Percentiles rank a stretch among this genome's conserved stretches.
These are phyloP conservation scores for Autographa pulchrina DNA, from an alignment of 2,888 invertebrate genomes.

Conservation along the genomic window DNA sequence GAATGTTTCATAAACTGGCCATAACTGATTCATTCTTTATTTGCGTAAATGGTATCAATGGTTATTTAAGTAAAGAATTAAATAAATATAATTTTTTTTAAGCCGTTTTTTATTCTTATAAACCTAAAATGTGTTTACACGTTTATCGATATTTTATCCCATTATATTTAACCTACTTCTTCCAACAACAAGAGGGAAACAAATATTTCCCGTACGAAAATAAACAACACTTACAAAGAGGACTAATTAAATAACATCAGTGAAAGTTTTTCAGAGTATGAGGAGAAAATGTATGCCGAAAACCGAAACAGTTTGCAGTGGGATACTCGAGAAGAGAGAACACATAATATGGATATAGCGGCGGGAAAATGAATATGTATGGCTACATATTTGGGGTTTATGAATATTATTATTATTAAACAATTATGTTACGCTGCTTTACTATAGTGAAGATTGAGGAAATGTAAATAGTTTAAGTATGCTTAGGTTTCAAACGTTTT, in stretches of 20 bases:
- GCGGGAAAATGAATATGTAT: background rate
- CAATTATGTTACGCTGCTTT: background rate
- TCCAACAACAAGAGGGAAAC: background rate
- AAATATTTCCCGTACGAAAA: slow-evolving; percentile 1
- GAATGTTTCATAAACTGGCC: background rate
- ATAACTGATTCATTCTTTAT: too few relatives aligned
- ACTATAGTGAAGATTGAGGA: too few relatives aligned
- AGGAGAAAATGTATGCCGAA: slow-evolving; percentile 2
- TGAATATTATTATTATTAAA: background rate
- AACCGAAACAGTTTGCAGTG: slow-evolving; percentile 1
- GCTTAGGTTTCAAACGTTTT: too few relatives aligned
- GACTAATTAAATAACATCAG: slow-evolving; percentile 4
- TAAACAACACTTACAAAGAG: slow-evolving; percentile 4
- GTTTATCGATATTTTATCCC: too few relatives aligned
- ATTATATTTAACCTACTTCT: background rate
- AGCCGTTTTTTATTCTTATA: too few relatives aligned
- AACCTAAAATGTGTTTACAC: too few relatives aligned
- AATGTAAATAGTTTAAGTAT: too few relatives aligned
- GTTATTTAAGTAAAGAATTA: too few relatives aligned
- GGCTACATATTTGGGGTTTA: background rate
- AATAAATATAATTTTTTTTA: too few relatives aligned
- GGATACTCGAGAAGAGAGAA: background rate
- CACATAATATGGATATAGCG: slow-evolving; percentile 1
- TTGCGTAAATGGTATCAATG: too few relatives aligned
- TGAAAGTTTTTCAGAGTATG: slow-evolving; percentile 4